A percentile compares a stretch with the other conserved stretches of the same genome.
phyloP scores from a whole-genome alignment of 2,888 invertebrate species.

The Cephus spinipes region DNA sequence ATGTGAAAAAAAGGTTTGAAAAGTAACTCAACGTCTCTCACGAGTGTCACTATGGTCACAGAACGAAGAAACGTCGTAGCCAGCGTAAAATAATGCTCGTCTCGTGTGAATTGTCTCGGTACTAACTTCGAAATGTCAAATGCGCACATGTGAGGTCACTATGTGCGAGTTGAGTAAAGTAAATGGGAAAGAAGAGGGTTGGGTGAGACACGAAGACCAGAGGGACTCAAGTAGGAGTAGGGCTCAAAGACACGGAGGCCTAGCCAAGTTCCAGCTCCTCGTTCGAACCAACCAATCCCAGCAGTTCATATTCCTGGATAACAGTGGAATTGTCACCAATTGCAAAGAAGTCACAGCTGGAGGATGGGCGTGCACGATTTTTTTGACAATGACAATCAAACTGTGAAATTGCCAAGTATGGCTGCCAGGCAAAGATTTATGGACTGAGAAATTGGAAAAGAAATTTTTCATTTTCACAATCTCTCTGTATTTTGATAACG shows the following conservation, averaged over 20 bases:
- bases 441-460: background rate
- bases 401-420: constrained; percentile 8
- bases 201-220: constrained; percentile 10
- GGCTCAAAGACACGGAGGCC: constrained; percentile 31
- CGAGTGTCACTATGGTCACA: constrained; percentile 1
- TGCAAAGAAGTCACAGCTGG: background rate
- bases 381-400: background rate
- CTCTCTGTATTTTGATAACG: background rate
- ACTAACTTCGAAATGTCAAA: constrained; percentile 46
- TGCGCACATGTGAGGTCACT: constrained; percentile 30
- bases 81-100: constrained; percentile 13
- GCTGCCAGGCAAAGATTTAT: constrained; percentile 13
- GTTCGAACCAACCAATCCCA: constrained; percentile 18
- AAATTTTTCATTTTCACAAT: background rate
- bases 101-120: constrained; percentile 36
- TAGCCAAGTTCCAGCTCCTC: constrained; percentile 17
- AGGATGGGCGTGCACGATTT: background rate
- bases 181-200: constrained; percentile 16
- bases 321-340: constrained; percentile 8
- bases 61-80: background rate
- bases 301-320: constrained; percentile 20
- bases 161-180: constrained; percentile 25
- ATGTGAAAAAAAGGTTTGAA: background rate
- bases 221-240: constrained; percentile 37
- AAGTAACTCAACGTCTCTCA: background rate